These are phyloP conservation scores for Ormia ochracea DNA, from an alignment of 2,888 invertebrate species.

Conservation along the genomic window DNA sequence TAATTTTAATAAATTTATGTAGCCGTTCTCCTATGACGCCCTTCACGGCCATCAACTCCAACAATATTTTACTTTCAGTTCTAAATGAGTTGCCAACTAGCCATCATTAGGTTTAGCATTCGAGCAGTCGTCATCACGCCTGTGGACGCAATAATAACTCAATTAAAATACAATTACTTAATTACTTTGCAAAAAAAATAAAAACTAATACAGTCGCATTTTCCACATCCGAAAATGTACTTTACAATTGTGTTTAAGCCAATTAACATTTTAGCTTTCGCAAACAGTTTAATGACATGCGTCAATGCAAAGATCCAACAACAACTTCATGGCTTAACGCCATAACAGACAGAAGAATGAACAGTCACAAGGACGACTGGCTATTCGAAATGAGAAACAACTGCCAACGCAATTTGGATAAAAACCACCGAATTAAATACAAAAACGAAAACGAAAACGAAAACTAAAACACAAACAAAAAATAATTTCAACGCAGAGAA, in stretches of 20 bases:
- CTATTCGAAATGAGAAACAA: slow-evolving; percentile 28
- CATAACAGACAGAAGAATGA: not conserved
- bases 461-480: not conserved
- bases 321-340: not conserved
- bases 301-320: slow-evolving; percentile 51
- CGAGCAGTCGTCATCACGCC: slow-evolving; percentile 21
- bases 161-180: slow-evolving; percentile 58
- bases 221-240: not conserved
- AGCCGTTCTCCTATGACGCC: no score
- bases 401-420: slow-evolving; percentile 37
- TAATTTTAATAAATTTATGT: no score
- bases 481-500: slow-evolving; percentile 1
- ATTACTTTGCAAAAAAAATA: slow-evolving; percentile 28
- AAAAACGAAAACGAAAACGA: no score
- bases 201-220: not conserved
- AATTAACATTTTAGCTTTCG: slow-evolving; percentile 60
- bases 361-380: not conserved
- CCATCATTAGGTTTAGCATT: slow-evolving; percentile 44
- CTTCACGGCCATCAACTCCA: not conserved
- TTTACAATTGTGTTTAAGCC: slow-evolving; percentile 43
- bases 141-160: slow-evolving; percentile 57
- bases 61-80: not conserved
- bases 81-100: slow-evolving; percentile 40
- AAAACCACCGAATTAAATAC: no score
- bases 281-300: slow-evolving; percentile 60